Evolutionary conservation across 2,113 vertebrate species (phyloP).

Genomic region (Tricholaema leucomelas): DNA sequence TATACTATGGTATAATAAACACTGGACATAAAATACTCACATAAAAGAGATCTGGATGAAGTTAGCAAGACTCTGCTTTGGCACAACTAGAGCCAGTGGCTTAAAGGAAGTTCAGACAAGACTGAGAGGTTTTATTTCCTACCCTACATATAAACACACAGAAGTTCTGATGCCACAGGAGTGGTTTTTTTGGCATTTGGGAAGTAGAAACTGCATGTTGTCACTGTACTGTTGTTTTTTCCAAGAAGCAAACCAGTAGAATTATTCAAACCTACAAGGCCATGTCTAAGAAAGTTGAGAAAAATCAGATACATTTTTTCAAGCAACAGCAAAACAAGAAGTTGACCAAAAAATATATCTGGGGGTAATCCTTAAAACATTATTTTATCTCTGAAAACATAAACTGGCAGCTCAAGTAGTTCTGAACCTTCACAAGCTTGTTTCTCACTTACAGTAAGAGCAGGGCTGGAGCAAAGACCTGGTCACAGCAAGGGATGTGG

Average conservation of each 20-base stretch:
- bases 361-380: not conserved
- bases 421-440: not conserved
- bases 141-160: not conserved
- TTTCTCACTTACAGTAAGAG: not conserved
- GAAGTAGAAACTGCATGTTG: not conserved
- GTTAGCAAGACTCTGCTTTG: not conserved
- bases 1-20: not conserved
- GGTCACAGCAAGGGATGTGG: not conserved
- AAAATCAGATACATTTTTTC: not conserved
- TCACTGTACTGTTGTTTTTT: not conserved
- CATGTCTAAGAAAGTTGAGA: not conserved
- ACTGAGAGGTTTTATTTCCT: not conserved
- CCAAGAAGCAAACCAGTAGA: not conserved
- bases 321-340: slow-evolving; percentile 10
- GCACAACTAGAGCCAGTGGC: not conserved
- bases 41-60: not conserved
- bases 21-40: not conserved
- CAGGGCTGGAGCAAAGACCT: not conserved
- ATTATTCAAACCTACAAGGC: not conserved
- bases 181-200: not conserved
- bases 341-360: not conserved
- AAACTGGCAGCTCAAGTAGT: not conserved
- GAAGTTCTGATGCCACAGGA: not conserved
- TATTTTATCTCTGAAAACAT: not conserved
- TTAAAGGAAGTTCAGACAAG: not conserved